These are phyloP conservation scores for Marasmarcha lunaedactyla DNA, from an alignment of 2,888 invertebrate genomes.

Conservation along the genomic window DNA sequence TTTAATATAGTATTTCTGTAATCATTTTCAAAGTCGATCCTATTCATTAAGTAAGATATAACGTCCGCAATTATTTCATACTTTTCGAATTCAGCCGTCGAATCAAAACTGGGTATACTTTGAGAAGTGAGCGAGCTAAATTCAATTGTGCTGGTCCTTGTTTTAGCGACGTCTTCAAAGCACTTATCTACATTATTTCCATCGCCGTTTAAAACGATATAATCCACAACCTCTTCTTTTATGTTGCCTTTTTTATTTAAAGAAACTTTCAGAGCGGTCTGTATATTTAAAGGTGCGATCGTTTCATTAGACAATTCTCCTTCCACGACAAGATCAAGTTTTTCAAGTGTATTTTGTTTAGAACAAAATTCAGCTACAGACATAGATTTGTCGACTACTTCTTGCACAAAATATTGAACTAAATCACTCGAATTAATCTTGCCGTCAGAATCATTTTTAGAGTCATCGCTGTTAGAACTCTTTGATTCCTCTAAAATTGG, in stretches of 20 bases:
- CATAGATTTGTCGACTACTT: not conserved
- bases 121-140: slow-evolving; percentile 32
- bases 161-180: slow-evolving; percentile 8
- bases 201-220: not conserved
- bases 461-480: slow-evolving; percentile 45
- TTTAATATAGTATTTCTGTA: not conserved
- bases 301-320: not conserved
- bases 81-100: slow-evolving; percentile 54
- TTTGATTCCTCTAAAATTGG: slow-evolving; percentile 62
- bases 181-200: not conserved
- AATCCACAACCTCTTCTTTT: not conserved
- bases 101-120: slow-evolving; percentile 40
- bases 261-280: not conserved
- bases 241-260: not conserved
- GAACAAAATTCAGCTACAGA: not conserved
- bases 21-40: slow-evolving; percentile 24
- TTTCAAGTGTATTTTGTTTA: not conserved
- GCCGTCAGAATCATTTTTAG: slow-evolving; percentile 20
- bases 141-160: slow-evolving; percentile 18
- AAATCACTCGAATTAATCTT: not conserved
- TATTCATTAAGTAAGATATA: slow-evolving; percentile 29
- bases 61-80: slow-evolving; percentile 43
- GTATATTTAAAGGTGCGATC: too few relatives aligned
- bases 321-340: not conserved
- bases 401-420: not conserved